Base-by-base conservation (phyloP, 2,113 vertebrate genomes). In the Salvelinus fontinalis region DNA sequence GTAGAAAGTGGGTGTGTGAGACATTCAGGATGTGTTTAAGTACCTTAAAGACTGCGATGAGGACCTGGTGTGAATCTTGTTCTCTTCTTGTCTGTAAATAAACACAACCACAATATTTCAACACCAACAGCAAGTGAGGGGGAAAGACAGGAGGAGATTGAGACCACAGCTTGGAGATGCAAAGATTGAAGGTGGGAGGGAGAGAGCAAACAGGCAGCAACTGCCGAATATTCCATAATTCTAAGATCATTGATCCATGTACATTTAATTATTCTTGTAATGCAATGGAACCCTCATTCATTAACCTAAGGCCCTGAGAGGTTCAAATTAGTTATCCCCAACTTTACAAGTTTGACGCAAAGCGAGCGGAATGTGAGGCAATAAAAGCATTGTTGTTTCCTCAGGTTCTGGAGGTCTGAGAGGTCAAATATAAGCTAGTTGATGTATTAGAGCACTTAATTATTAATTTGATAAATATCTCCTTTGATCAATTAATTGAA, bases 21-120 rank as follows among this genome's bases (percentile, higher is more conserved):
- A n/a, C 24, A 7, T 59, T 26, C 16, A 62, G 60, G 31, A 57
- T 20, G 34, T 24, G 39, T 67, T 80, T 87, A 91, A 85, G 73
- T 81, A 89, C 86, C 91, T 91, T 8, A 87, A 78, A 13, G 92
- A 92, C 84, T 91, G 92, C 22, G 93, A 92, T 22, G 92, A 88
- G 2, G 93, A 93, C 81, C 91, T 87, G 60, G 92, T 93, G 83
- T 93, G 89, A 79, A 93, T 92, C 85, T 92, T 93, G 73, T 94
- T 95, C 82, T 94, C 93, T 66, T 94, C 93, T 77, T 92, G 90
- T 75, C 92, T 93, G 89, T 74, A 80, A 85, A 83, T 75, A 34
- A n/a, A 71, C 48, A 51, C 26, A 13, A 16, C 70, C 70, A 39
- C 18, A 16, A 39, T 20, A 65, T 67, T 26, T 71, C 39, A 76